Percentiles rank a stretch among this genome's conserved stretches.
phyloP scores from a whole-genome alignment of 2,888 invertebrate genomes.

The Idaea biselata region DNA sequence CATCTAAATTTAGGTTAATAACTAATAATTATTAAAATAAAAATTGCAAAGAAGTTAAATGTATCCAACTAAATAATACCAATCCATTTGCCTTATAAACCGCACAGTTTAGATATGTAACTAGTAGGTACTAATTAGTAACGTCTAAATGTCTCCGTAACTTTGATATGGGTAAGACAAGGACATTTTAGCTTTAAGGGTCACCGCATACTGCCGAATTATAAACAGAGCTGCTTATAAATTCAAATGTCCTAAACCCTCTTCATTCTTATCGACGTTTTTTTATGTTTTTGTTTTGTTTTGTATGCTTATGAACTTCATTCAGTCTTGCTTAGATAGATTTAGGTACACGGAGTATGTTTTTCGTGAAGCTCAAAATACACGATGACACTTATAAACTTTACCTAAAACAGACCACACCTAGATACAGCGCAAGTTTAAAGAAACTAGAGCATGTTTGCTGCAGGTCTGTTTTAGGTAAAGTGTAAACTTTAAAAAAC shows the following conservation, averaged over 20 bases:
- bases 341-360: neutral
- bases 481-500: too few relatives aligned
- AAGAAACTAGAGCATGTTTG: too few relatives aligned
- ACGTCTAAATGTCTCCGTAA: conserved; percentile 44
- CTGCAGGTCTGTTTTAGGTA: too few relatives aligned
- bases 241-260: conserved; percentile 31
- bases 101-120: conserved; percentile 27
- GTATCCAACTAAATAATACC: neutral
- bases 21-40: too few relatives aligned
- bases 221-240: conserved; percentile 31
- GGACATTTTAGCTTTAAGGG: conserved; percentile 43
- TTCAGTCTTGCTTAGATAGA: neutral
- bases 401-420: too few relatives aligned
- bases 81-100: neutral
- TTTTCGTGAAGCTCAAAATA: too few relatives aligned
- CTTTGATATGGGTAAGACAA: conserved; percentile 57
- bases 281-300: conserved; percentile 16
- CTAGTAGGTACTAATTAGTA: conserved; percentile 45
- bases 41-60: neutral
- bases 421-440: too few relatives aligned
- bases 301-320: neutral
- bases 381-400: too few relatives aligned
- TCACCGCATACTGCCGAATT: conserved; percentile 40
- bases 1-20: too few relatives aligned
- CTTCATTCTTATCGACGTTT: conserved; percentile 29